Conservation (phyloP, 2,113 vertebrate species). For the Orcinus orca region DNA sequence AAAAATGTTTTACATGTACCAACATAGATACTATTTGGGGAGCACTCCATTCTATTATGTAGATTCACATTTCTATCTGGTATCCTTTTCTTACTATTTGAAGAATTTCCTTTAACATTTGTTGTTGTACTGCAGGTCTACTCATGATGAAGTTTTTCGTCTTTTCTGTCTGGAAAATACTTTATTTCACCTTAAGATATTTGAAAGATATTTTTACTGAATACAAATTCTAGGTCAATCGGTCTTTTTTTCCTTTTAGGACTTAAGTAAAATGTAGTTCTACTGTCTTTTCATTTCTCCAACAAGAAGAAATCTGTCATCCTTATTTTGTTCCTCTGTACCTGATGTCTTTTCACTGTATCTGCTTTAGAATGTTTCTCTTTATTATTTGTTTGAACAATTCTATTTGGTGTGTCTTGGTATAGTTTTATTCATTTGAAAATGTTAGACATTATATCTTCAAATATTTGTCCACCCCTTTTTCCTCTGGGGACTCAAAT, state of each 20-base stretch:
- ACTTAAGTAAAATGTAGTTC: not conserved
- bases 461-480: fast-evolving
- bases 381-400: not conserved
- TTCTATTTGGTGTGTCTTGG: not conserved
- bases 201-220: not conserved
- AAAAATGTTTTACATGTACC: not conserved
- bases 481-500: not conserved
- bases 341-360: not conserved
- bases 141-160: not conserved
- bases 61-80: not conserved
- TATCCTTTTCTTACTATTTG: not conserved
- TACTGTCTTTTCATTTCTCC: not conserved
- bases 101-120: not conserved
- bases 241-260: not conserved
- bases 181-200: not conserved
- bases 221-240: not conserved
- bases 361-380: not conserved
- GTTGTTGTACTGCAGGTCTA: not conserved
- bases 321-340: not conserved
- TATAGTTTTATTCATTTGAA: not conserved
- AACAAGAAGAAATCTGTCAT: not conserved
- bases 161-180: not conserved
- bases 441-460: not conserved
- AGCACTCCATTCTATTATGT: not conserved
- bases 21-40: not conserved